These are phyloP conservation scores for Recurvirostra avosetta DNA, from an alignment of 2,113 vertebrate genomes.

Conservation along the genomic window DNA sequence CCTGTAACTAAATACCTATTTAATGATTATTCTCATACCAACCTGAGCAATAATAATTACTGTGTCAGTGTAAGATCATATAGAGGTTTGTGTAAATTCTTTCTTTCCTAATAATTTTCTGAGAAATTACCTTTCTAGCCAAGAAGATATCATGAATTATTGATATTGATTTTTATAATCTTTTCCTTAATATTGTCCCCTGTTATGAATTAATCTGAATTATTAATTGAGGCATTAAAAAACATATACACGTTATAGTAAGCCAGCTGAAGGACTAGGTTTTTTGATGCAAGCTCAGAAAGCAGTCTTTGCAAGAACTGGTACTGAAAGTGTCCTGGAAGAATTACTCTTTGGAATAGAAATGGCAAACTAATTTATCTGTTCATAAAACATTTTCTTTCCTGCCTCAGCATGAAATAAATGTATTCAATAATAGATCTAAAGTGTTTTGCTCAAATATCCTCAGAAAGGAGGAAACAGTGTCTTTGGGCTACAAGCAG, in stretches of 20 bases:
- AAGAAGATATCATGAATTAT: constrained; percentile 36
- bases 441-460: not conserved
- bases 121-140: constrained; percentile 11
- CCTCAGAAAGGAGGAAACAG: not conserved
- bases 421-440: not conserved
- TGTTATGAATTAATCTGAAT: constrained; percentile 53
- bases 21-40: constrained; percentile 3
- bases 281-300: not conserved
- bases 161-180: constrained; percentile 30
- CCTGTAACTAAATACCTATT: constrained; percentile 3
- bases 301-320: not conserved
- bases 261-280: not conserved
- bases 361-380: not conserved
- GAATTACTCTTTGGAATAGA: not conserved
- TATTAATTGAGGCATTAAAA: constrained; percentile 49
- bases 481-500: not conserved
- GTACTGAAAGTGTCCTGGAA: not conserved
- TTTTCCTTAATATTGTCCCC: constrained; percentile 27
- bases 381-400: not conserved
- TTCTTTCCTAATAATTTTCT: constrained; percentile 30
- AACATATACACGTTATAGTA: not conserved
- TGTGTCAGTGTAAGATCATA: not conserved
- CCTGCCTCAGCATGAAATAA: not conserved
- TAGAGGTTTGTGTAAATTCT: constrained; percentile 26
- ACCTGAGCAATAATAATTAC: constrained; percentile 1